Percentiles rank a stretch among this genome's conserved stretches.
Conservation (phyloP, 2,797 vertebrate genomes). For the Crenichthys baileyi region DNA sequence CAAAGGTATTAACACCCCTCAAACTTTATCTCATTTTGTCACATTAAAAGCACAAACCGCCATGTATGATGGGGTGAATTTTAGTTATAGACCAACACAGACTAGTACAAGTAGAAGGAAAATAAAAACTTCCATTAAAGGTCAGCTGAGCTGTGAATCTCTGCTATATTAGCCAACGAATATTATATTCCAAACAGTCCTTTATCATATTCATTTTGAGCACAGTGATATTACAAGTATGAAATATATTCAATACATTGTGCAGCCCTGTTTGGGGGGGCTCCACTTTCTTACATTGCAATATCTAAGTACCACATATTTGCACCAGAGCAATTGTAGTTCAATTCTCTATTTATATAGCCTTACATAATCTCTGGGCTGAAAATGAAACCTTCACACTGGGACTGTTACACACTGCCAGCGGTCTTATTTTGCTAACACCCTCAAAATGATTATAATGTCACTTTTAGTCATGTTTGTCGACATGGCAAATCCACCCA, state of each 20-base stretch:
- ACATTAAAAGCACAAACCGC: too few species aligned
- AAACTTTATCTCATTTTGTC: too few species aligned
- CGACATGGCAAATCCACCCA: constrained; percentile 57
- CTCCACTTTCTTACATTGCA: constrained; percentile 20
- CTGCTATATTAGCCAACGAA: too few species aligned
- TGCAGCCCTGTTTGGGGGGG: background rate
- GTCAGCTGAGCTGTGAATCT: too few species aligned
- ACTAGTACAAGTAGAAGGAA: too few species aligned
- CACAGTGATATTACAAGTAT: background rate
- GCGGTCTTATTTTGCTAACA: constrained; percentile 58
- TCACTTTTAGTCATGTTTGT: constrained; percentile 49
- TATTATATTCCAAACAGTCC: background rate
- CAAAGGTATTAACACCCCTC: too few species aligned
- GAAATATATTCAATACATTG: too few species aligned
- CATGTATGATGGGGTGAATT: too few species aligned
- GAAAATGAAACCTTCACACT: constrained; percentile 51
- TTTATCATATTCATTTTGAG: background rate
- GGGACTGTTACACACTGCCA: constrained; percentile 48
- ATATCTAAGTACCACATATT: constrained; percentile 49
- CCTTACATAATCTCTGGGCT: constrained; percentile 46
- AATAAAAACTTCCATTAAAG: too few species aligned
- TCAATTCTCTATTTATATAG: constrained; percentile 43
- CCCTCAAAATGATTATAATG: constrained; percentile 61
- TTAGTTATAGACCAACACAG: too few species aligned
- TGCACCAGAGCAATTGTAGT: constrained; percentile 47